Percentiles rank a stretch among this genome's conserved stretches.
Evolutionary conservation across 2,888 invertebrate genomes (phyloP).

Genomic region (Clistopyga incitator): DNA sequence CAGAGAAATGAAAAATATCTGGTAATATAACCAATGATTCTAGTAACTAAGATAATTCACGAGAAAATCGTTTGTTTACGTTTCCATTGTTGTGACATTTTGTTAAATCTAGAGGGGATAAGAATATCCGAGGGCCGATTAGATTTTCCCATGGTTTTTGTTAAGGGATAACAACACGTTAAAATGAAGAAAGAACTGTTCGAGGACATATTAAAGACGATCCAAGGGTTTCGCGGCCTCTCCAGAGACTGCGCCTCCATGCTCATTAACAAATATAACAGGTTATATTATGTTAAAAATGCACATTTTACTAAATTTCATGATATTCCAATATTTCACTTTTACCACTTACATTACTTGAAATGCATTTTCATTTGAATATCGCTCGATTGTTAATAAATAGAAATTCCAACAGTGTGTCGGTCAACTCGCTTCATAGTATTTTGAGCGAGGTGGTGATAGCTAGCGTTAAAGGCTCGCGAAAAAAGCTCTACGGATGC

Average conservation of each 20-base stretch:
- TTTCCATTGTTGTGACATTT: constrained; percentile 11
- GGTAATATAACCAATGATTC: no score
- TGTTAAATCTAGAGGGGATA: not conserved
- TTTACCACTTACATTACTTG: no score
- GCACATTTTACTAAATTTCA: no score
- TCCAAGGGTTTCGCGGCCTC: constrained; percentile 86
- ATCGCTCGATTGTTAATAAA: no score
- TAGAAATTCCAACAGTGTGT: constrained; percentile 69
- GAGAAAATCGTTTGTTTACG: not conserved
- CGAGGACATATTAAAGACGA: constrained; percentile 86
- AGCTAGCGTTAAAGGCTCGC: constrained; percentile 87
- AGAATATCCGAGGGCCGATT: no score
- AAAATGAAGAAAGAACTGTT: constrained; percentile 83
- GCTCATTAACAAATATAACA: constrained; percentile 86
- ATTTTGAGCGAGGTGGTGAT: constrained; percentile 89
- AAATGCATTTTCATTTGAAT: no score
- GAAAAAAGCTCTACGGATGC: constrained; percentile 87
- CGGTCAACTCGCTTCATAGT: constrained; percentile 89
- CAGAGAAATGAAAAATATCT: no score
- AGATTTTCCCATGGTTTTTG: not conserved
- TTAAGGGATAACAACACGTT: not conserved
- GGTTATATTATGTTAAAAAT: constrained; percentile 82
- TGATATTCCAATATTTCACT: no score
- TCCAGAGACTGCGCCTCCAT: constrained; percentile 87
- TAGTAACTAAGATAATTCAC: no score